Evolutionary conservation across 2,888 invertebrate genomes (phyloP), one percentile per base, ranked within the genome.

Genomic region (Drosophila paramelanica): DNA sequence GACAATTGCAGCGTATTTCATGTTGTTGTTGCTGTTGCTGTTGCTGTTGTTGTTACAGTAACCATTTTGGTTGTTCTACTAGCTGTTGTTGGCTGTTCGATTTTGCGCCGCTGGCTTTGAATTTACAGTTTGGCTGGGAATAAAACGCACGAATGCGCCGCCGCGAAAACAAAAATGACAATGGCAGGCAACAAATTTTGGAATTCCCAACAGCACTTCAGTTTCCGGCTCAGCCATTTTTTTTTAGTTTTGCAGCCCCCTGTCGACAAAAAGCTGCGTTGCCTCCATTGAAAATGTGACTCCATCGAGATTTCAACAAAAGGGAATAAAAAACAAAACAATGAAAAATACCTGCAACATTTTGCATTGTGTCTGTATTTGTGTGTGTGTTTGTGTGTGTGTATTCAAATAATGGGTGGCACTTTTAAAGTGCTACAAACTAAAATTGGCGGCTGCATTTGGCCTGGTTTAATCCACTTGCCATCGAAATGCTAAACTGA

Each of bases 181-280:
- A 83, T 83, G 84, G 87, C 89, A 83, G 87, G 89, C 83, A 86
- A 80, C 89, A 83, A 83, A 83, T 83, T 88, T 82, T 83, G 84
- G 87, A 80, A 83, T 83, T 83, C 83, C 83, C 83, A 83, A 77
- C 87, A 83, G 83, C 89, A 88, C 89, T 83, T 87, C 89, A 86
- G 73, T 87, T 87, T 83, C 83, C 83, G 87, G 84, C 14, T 33
- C 67, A 67, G 70, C 70, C 84, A 79, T 70, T 76, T 41, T 39
- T 47, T 43, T 27, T 43, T 53, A 14, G 14, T 27, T 43, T 53
- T 20, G 14, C 14, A 36, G n/a, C n/a, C 27, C 39, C 56, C 56
- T 52, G 73, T 71, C 83, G 77, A 68, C 73, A 80, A 81, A 79
- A 79, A 71, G 72, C 45, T 64, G 49, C 55, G 17, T 49, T 14